phyloP scores from a whole-genome alignment of 1,140 invertebrate genomes.

The Lucilia cuprina region DNA sequence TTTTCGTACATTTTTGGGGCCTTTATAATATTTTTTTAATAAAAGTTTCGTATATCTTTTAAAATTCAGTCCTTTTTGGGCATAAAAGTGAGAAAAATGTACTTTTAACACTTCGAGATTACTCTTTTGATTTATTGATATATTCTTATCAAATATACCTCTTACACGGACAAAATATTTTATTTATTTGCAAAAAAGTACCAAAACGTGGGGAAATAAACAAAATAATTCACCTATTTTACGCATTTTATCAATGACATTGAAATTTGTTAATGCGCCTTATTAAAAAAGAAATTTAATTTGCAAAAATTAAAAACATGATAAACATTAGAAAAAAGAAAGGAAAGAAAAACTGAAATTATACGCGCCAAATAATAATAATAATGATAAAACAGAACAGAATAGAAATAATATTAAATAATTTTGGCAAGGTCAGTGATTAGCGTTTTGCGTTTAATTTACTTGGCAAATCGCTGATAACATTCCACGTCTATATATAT shows the following conservation, averaged over 20 bases:
- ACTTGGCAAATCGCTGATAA: background rate
- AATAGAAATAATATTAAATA: background rate
- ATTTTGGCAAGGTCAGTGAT: constrained; percentile 14
- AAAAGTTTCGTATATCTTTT: too few relatives aligned
- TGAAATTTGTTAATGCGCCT: constrained; percentile 3
- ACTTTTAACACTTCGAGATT: too few relatives aligned
- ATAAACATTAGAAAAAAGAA: background rate
- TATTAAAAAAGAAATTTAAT: background rate
- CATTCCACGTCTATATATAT: background rate
- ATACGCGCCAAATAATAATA: background rate
- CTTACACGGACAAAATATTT: too few relatives aligned
- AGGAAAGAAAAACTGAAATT: background rate
- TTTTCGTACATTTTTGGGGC: too few relatives aligned
- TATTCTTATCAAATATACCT: too few relatives aligned
- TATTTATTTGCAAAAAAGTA: too few relatives aligned
- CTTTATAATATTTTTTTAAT: too few relatives aligned
- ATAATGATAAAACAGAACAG: background rate
- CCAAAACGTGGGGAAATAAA: too few relatives aligned
- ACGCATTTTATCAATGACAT: constrained; percentile 4
- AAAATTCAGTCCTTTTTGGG: too few relatives aligned
- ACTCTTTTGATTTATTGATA: too few relatives aligned
- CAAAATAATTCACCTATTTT: background rate
- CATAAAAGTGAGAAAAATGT: too few relatives aligned
- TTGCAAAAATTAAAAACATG: background rate
- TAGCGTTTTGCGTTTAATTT: constrained; percentile 5